Evolutionary conservation across 1,140 invertebrate genomes (phyloP).

Genomic region (Eueides isabella): DNA sequence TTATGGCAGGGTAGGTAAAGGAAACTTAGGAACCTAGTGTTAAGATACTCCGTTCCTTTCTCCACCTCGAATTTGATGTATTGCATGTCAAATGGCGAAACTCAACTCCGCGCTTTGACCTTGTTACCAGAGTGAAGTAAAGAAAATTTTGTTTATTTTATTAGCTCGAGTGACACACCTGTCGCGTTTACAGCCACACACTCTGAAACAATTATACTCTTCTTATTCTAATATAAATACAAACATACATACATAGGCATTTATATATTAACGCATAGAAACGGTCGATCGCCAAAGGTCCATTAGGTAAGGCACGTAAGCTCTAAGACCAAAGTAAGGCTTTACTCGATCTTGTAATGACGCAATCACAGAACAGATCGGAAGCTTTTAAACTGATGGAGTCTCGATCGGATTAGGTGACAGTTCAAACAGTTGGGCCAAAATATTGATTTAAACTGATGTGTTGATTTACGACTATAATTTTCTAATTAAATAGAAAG

Average conservation of each 20-base stretch:
- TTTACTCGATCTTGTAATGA: constrained; percentile 7
- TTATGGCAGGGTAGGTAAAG: no score
- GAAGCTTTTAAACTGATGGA: constrained; percentile 16
- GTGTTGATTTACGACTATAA: not conserved
- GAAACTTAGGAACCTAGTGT: no score
- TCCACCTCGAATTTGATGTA: no score
- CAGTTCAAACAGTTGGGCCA: not conserved
- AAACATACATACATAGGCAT: not conserved
- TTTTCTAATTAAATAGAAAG: no score
- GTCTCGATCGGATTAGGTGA: constrained; percentile 8
- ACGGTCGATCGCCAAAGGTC: not conserved
- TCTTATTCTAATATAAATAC: not conserved
- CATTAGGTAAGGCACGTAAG: constrained; percentile 5
- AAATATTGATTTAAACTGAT: constrained; percentile 2
- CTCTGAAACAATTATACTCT: no score
- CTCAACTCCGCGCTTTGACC: not conserved
- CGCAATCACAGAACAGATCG: constrained; percentile 20
- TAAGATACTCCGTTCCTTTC: no score
- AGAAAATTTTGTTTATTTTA: not conserved
- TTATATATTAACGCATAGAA: not conserved
- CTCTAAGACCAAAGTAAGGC: constrained; percentile 11
- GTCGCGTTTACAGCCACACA: no score
- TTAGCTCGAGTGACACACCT: no score
- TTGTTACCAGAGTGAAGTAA: not conserved
- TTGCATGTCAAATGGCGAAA: no score